Evolutionary conservation across 2,888 invertebrate genomes (phyloP), one percentile per base, ranked within the genome.

Genomic region (Spilarctia lutea): DNA sequence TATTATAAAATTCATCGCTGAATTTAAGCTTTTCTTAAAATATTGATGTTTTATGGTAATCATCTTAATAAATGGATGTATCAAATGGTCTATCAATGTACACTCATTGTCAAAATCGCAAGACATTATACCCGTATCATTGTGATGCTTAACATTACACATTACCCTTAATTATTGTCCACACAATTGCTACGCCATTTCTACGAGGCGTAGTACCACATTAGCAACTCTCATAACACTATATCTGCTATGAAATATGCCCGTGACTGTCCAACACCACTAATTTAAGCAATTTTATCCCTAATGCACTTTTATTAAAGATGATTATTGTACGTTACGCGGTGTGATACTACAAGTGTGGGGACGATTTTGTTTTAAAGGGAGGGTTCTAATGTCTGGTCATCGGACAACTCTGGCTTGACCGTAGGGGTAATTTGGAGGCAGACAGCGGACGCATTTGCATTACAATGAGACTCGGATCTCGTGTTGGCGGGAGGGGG

Each of bases 381-480:
- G 92, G 93, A 91, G 94, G 94, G 92, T 92, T 93, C 91, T 94
- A 94, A 94, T 94, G 94, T 91, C 90, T 91, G 94, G 93, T 93
- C 93, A 93, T 92, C 91, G 92, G 89, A 83, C 88, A 91, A 88
- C 88, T 92, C 92, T 89, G 87, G 92, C 92, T 94, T 95, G 96
- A 94, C 95, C 95, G 94, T 92, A 93, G 92, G 94, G 94, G 93
- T 93, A 94, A 95, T 96, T 96, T 94, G 92, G 91, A 96, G 91
- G 95, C 96, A 96, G 96, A 95, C 96, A 94, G 92, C 94, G 94
- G 88, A 92, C 92, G 85, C 92, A 95, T 95, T 95, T 95, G 94
- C 96, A 96, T 96, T 87, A 95, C 94, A 96, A 96, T 94, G 93
- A 91, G 89, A 90, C 84, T 91, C 89, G 93, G 92, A 93, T 93